These are phyloP conservation scores for Limnephilus auricula DNA, from an alignment of 2,888 invertebrate species.

Conservation along the genomic window DNA sequence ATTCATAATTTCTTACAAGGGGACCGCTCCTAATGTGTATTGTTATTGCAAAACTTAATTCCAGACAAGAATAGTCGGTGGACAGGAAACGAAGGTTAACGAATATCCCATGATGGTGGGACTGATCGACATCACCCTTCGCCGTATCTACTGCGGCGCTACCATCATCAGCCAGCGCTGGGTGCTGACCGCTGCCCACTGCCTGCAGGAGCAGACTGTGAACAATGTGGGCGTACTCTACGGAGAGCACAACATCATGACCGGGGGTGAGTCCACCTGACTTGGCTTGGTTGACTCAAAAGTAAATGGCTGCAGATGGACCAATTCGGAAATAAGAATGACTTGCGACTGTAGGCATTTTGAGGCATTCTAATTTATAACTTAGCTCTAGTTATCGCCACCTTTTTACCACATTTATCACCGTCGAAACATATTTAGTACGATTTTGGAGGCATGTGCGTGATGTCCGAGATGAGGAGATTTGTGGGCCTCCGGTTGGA, in stretches of 20 bases:
- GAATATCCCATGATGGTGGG: conserved; percentile 73
- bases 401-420: no score
- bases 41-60: background rate
- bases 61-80: conserved; percentile 75
- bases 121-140: conserved; percentile 67
- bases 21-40: background rate
- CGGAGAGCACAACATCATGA: conserved; percentile 75
- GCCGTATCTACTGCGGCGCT: conserved; percentile 77
- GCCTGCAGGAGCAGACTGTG: conserved; percentile 69
- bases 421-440: no score
- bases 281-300: no score
- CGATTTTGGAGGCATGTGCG: no score
- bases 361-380: no score
- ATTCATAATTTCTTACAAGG: no score
- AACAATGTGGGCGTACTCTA: conserved; percentile 72
- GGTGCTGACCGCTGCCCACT: conserved; percentile 79
- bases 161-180: conserved; percentile 74
- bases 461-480: no score
- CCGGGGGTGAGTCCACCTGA: conserved; percentile 23
- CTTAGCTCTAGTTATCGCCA: no score
- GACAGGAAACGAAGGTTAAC: conserved; percentile 71
- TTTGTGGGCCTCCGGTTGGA: no score
- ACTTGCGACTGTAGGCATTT: no score
- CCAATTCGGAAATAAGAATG: no score
- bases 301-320: no score